Evolutionary conservation across 2,113 vertebrate genomes (phyloP).

Genomic region (Amia ocellicauda): DNA sequence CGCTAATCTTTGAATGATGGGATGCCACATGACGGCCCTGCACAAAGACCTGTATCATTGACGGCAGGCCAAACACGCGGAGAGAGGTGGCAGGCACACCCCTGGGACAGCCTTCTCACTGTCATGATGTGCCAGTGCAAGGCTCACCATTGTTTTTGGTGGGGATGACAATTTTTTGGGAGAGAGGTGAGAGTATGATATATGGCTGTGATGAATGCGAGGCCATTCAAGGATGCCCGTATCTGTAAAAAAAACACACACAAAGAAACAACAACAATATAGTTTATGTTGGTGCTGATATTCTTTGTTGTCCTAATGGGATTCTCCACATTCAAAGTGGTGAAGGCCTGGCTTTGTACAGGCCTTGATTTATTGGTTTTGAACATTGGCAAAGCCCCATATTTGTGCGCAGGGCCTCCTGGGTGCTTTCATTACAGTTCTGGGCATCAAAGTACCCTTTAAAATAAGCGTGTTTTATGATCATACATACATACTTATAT

Average conservation of each 20-base stretch:
- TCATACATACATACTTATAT: not conserved
- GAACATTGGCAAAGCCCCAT: not conserved
- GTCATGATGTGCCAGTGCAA: too few species aligned
- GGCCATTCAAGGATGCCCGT: not conserved
- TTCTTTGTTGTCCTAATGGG: not conserved
- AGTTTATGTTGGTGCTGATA: not conserved
- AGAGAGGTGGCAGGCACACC: not conserved
- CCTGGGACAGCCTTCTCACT: conserved; percentile 5
- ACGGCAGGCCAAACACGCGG: conserved; percentile 2
- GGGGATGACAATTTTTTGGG: conserved; percentile 13
- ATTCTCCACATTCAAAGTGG: not conserved
- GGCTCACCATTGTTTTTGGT: conserved; percentile 12
- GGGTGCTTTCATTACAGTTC: too few species aligned
- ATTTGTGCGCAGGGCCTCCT: not conserved
- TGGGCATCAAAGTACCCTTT: too few species aligned
- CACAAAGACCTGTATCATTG: not conserved
- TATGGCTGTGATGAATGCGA: conserved; percentile 18
- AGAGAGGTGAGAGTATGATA: conserved; percentile 15
- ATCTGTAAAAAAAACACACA: conserved; percentile 20
- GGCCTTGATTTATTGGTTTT: not conserved
- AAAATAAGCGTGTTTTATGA: too few species aligned
- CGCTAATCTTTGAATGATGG: not conserved
- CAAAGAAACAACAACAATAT: not conserved
- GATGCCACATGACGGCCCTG: not conserved
- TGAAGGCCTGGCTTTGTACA: not conserved